Base-by-base conservation (phyloP, 2,113 vertebrate species). In the Copsychus sechellarum region DNA sequence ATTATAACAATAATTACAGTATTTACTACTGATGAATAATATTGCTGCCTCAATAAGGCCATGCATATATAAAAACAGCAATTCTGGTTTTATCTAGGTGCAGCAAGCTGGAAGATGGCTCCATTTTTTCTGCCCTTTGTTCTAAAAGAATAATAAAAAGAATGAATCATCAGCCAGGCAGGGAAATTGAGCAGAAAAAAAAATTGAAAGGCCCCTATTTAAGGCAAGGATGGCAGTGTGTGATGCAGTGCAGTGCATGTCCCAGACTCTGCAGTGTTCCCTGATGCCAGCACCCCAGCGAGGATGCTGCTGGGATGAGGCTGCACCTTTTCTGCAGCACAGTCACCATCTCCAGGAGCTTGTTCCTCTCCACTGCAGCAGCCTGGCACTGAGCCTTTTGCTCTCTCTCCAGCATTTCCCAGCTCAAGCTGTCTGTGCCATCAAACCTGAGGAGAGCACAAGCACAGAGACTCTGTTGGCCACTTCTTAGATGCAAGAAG, bases 271-370 rank as follows among this genome's bases (percentile, higher is more conserved):
- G 82, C 36, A 51, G 60, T 0, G 23, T 2, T 91, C 77, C 73
- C 79, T 71, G 36, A 71, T 23, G 31, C 2, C 88, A 86, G 86
- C 83, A 81, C 15, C 88, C 77, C 56, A 62, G 67, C 51, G 25
- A 82, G 88, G 73, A 50, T 4, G 47, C 38, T 10, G 48, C 56
- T 53, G 64, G 66, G 31, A 67, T 19, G 40, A 22, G 23, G 11
- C 6, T 2, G 95, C 97, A 98, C 98, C 98, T 99, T 95, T 85
- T 96, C 96, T 99, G 98, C 58, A 98, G 98, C 71, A 97, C 69
- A 21, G 97, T 74, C 90, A 98, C 95, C 84, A 99, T 96, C 60
- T 98, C 98, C 10, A 97, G 80, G 14, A 99, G 98, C 76, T 94
- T 95, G 86, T 98, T 96, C 21, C 97, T 98, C 72, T 99, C 98